Percentiles rank a stretch among this genome's conserved stretches.
Evolutionary conservation across 2,797 vertebrate genomes (phyloP).

Genomic region (Holocentrus rufus): DNA sequence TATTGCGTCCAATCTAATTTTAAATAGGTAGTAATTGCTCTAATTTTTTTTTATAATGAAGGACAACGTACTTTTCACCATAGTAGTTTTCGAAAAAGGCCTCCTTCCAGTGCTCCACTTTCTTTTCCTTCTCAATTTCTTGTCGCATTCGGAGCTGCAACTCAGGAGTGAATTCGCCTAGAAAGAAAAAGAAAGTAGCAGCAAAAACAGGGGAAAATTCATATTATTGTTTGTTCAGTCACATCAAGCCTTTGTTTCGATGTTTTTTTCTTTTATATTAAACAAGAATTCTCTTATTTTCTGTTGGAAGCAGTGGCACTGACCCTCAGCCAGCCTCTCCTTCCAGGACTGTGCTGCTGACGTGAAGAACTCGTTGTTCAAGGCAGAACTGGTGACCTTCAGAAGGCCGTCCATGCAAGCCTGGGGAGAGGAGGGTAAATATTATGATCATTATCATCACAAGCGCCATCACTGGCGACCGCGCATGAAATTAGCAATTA

Average conservation of each 20-base stretch:
- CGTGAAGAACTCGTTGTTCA: conserved; percentile 99
- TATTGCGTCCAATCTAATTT: no score
- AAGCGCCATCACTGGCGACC: conserved; percentile 15
- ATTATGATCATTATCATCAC: conserved; percentile 43
- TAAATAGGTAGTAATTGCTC: neutral
- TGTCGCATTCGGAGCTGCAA: conserved; percentile 95
- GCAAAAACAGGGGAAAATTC: conserved; percentile 3
- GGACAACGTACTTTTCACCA: conserved; percentile 90
- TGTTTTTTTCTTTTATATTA: neutral
- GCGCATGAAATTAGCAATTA: neutral
- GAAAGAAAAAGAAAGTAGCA: conserved; percentile 11
- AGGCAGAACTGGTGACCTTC: conserved; percentile 93
- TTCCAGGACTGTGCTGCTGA: conserved; percentile 99
- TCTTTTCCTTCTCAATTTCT: conserved; percentile 98
- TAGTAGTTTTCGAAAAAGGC: conserved; percentile 97
- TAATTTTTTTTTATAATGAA: neutral
- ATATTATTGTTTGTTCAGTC: neutral
- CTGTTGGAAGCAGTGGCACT: conserved; percentile 45
- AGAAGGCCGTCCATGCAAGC: conserved; percentile 90
- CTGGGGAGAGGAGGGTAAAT: conserved; percentile 77
- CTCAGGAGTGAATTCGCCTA: conserved; percentile 97
- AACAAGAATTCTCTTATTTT: conserved; percentile 23
- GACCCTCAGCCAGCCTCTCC: conserved; percentile 94
- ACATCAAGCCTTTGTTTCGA: conserved; percentile 17
- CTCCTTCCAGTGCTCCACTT: conserved; percentile 96